Conservation (phyloP, 2,888 invertebrate genomes). For the Imbricaverruca yamaguchii region DNA sequence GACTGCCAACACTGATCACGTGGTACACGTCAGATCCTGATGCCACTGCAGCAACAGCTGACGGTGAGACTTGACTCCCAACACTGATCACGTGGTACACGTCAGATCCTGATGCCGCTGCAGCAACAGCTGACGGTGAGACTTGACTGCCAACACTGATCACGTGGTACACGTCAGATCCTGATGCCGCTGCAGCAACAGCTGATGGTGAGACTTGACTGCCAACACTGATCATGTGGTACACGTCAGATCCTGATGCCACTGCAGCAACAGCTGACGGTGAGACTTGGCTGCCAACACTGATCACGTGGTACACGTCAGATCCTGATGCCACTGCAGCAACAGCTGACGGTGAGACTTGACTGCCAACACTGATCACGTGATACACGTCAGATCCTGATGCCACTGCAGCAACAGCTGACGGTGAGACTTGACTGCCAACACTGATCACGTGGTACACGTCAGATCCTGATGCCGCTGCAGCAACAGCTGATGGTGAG, state of each 20-base stretch:
- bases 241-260: slow-evolving; percentile 68
- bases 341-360: slow-evolving; percentile 58
- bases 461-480: slow-evolving; percentile 75
- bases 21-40: slow-evolving; percentile 55
- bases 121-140: slow-evolving; percentile 66
- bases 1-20: slow-evolving; percentile 36
- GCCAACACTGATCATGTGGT: neutral
- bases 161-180: slow-evolving; percentile 47
- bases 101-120: slow-evolving; percentile 75
- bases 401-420: slow-evolving; percentile 80
- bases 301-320: slow-evolving; percentile 37
- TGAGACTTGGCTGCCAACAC: slow-evolving; percentile 42
- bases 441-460: neutral
- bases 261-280: slow-evolving; percentile 69
- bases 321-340: slow-evolving; percentile 82
- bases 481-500: slow-evolving; percentile 66
- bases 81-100: neutral
- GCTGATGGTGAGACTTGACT: slow-evolving; percentile 53
- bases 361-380: slow-evolving; percentile 36
- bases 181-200: slow-evolving; percentile 83
- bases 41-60: slow-evolving; percentile 80
- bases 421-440: slow-evolving; percentile 47
- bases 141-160: slow-evolving; percentile 39
- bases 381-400: slow-evolving; percentile 55
- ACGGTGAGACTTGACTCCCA: slow-evolving; percentile 47